Conservation (phyloP, 2,888 invertebrate species). For the Abscondita cerata region DNA sequence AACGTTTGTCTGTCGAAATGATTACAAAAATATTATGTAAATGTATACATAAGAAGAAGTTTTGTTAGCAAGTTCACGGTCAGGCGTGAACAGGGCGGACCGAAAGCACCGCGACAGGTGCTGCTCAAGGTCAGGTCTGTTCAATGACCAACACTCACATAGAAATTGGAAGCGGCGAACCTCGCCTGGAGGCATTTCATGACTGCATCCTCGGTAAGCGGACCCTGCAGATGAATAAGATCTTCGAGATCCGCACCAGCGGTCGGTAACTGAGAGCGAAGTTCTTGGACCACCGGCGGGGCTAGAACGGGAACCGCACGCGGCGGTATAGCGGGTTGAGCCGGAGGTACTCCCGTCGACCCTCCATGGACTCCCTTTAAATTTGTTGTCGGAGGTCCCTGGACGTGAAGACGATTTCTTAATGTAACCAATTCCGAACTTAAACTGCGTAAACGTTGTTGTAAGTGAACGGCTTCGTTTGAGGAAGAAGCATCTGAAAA, state of each 20-base stretch:
- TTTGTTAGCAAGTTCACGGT: slow-evolving; percentile 51
- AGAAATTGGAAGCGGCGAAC: slow-evolving; percentile 85
- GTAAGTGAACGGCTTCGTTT: slow-evolving; percentile 92
- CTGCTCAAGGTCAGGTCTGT: slow-evolving; percentile 51
- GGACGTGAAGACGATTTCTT: slow-evolving; percentile 87
- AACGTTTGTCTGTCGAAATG: slow-evolving; percentile 78
- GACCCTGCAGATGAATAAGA: slow-evolving; percentile 90
- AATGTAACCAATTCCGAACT: slow-evolving; percentile 92
- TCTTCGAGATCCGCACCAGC: slow-evolving; percentile 74
- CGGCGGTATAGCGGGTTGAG: slow-evolving; percentile 57
- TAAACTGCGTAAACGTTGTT: slow-evolving; percentile 88
- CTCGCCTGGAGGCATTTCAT: slow-evolving; percentile 90
- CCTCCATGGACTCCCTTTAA: slow-evolving; percentile 57
- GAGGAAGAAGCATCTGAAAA: slow-evolving; percentile 90
- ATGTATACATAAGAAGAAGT: slow-evolving; percentile 41
- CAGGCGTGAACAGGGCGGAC: slow-evolving; percentile 49
- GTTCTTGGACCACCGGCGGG: slow-evolving; percentile 41
- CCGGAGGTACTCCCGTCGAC: slow-evolving; percentile 47
- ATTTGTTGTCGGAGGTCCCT: slow-evolving; percentile 59
- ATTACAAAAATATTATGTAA: slow-evolving; percentile 45
- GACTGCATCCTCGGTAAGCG: slow-evolving; percentile 93
- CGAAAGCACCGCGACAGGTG: slow-evolving; percentile 43
- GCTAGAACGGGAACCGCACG: slow-evolving; percentile 42
- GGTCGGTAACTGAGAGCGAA: slow-evolving; percentile 34
- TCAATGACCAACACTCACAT: slow-evolving; percentile 71